phyloP scores from a whole-genome alignment of 2,888 invertebrate genomes.

The Drosophila paucipuncta region DNA sequence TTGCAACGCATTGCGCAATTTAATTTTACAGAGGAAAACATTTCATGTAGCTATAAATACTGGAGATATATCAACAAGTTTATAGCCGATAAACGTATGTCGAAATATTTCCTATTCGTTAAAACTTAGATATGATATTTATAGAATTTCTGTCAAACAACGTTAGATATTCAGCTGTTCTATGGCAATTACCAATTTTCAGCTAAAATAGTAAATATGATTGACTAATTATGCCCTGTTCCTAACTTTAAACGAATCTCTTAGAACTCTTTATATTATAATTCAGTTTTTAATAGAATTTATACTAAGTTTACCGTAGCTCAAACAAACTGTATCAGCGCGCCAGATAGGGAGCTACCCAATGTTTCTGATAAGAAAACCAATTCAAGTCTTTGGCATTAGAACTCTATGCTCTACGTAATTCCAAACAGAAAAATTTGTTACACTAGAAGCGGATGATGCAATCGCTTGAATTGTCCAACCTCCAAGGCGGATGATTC shows the following conservation, averaged over 20 bases:
- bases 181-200: conserved; percentile 19
- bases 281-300: neutral
- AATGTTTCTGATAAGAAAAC: conserved; percentile 1
- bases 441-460: conserved; percentile 36
- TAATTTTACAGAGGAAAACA: conserved; percentile 29
- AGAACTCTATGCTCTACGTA: conserved; percentile 8
- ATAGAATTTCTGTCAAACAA: neutral
- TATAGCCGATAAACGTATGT: neutral
- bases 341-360: neutral
- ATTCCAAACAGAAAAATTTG: conserved; percentile 28
- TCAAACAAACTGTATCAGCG: neutral
- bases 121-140: neutral
- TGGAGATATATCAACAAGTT: conserved; percentile 9
- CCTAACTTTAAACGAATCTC: neutral
- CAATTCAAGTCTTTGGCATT: conserved; percentile 15
- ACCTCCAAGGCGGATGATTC: conserved; percentile 18
- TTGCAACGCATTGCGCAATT: conserved; percentile 8
- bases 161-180: conserved; percentile 7
- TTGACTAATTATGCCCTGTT: conserved; percentile 1
- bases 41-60: conserved; percentile 15
- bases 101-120: neutral
- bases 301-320: neutral
- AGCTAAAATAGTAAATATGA: neutral
- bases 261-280: neutral
- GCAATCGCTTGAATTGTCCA: conserved; percentile 31